Evolutionary conservation across 1,140 invertebrate genomes (phyloP).

Genomic region (Anadara kagoshimensis): DNA sequence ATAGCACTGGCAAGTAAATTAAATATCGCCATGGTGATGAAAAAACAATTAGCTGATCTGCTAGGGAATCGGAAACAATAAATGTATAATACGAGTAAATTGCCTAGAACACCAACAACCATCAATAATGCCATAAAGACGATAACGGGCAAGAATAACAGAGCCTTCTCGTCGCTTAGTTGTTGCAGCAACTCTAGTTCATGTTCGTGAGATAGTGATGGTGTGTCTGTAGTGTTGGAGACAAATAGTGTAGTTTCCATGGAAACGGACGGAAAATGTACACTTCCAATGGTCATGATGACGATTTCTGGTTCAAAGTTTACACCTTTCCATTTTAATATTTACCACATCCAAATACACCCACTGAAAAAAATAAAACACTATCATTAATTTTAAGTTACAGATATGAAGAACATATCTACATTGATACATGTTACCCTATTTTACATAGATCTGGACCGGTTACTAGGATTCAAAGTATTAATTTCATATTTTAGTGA

Average conservation of each 20-base stretch:
- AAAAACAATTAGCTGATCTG: constrained; percentile 59
- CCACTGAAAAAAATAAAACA: no score
- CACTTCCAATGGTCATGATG: no score
- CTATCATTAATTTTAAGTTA: no score
- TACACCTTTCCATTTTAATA: no score
- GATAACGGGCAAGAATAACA: constrained; percentile 55
- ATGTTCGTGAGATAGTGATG: not conserved
- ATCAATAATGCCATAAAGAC: constrained; percentile 50
- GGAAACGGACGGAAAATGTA: not conserved
- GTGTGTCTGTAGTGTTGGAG: not conserved
- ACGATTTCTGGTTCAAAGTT: no score
- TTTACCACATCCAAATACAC: no score
- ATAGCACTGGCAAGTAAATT: constrained; percentile 57
- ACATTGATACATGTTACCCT: no score
- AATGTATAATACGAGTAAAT: constrained; percentile 58
- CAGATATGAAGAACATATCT: no score
- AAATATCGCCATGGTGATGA: constrained; percentile 60
- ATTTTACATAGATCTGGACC: no score
- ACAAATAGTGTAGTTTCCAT: not conserved
- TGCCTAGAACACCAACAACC: constrained; percentile 54
- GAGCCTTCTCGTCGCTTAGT: constrained; percentile 46
- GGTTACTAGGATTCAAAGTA: no score
- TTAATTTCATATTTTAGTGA: no score
- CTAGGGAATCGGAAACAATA: constrained; percentile 50
- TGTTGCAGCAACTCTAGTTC: constrained; percentile 20